Base-by-base conservation (phyloP, 2,113 vertebrate species). In the Microcebus jonahi region DNA sequence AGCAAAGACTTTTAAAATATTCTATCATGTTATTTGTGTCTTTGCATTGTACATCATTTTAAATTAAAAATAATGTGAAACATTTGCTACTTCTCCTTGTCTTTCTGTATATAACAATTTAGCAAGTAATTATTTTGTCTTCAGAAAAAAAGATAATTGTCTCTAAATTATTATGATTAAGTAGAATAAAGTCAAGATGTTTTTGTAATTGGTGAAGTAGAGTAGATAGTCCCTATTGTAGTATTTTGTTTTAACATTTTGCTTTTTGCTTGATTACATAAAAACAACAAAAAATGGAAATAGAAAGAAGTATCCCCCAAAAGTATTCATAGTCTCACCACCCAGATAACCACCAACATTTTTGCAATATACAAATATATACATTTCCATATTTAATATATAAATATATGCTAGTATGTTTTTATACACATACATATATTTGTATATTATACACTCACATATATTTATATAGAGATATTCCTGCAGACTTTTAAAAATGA, bases 21-120 rank as follows among this genome's bases (percentile, higher is more conserved):
- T 53, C 21, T 23, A 57, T 39, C 59, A 94, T 14, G 65, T 84
- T 84, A 68, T 71, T 88, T 94, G 53, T n/a, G 36, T 80, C 50
- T 97, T 97, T 88, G 5, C 8, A 18, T 6, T 25, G 36, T 12
- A 29, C 27, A 86, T 31, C 39, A 34, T 67, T 97, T 93, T 95
- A 93, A 96, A 95, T 94, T 93, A 95, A 94, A 96, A 94, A 45
- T 57, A 86, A 88, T 34, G 18, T 70, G 67, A 88, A 95, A 90
- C 36, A 63, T 91, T 83, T 90, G 92, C 86, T 92, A 79, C 29
- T 86, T 71, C 84, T 77, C 53, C 82, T 83, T 96, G 70, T 88
- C 73, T 89, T 82, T 77, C 36, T 76, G 25, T 57, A 89, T 76
- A 95, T 27, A 92, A 91, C 93, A 93, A 89, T 85, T 91, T 87